These are phyloP conservation scores for Melipona bicolor DNA, from an alignment of 2,888 invertebrate genomes.

Conservation along the genomic window DNA sequence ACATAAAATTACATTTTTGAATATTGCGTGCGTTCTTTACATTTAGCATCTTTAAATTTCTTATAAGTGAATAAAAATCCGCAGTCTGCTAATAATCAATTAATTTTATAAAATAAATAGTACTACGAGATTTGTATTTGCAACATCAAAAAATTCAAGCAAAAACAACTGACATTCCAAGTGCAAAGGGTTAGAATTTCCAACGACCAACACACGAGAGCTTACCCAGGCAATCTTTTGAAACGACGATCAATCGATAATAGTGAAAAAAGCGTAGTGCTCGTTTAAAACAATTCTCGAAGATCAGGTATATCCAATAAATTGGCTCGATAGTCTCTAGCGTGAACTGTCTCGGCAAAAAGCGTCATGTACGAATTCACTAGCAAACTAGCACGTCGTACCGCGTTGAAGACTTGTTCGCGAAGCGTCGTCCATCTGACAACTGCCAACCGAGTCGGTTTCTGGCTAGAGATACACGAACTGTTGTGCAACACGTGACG, in stretches of 20 bases:
- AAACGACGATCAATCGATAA: neutral
- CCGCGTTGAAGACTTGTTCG: conserved; percentile 56
- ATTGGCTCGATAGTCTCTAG: neutral
- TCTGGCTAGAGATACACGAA: conserved; percentile 68
- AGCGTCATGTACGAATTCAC: neutral
- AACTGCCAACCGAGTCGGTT: conserved; percentile 72
- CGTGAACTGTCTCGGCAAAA: neutral
- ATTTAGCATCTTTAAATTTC: too few relatives aligned
- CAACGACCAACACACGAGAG: neutral
- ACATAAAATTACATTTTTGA: too few relatives aligned
- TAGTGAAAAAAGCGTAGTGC: neutral
- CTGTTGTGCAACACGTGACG: conserved; percentile 71
- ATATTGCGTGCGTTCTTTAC: too few relatives aligned
- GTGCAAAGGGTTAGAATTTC: neutral
- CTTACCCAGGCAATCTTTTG: neutral
- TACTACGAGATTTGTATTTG: neutral
- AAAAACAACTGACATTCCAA: neutral
- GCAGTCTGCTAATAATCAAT: too few relatives aligned
- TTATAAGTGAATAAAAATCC: too few relatives aligned
- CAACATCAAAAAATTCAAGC: neutral
- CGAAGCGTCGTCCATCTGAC: conserved; percentile 71
- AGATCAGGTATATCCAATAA: neutral
- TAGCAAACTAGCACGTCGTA: conserved; percentile 14
- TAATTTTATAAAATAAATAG: neutral
- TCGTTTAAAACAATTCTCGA: neutral